Evolutionary conservation across 2,888 invertebrate species (phyloP).

Genomic region (Eilema griseolum): DNA sequence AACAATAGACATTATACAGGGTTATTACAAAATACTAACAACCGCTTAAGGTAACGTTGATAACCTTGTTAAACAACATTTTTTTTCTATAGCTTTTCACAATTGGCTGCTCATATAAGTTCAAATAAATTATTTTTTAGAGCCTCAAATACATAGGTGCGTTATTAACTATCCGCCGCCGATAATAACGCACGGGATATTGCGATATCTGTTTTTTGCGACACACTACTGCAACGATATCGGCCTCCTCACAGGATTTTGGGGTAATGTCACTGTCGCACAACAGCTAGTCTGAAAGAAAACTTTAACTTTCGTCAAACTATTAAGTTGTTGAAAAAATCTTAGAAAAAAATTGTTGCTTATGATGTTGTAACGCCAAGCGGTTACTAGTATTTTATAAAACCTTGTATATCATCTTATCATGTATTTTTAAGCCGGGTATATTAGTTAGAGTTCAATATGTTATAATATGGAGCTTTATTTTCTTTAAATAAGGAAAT

Average conservation of each 20-base stretch:
- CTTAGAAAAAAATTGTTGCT: neutral
- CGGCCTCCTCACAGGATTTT: too few species aligned
- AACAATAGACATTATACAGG: neutral
- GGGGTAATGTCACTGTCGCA: too few species aligned
- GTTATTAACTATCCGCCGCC: too few species aligned
- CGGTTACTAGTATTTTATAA: neutral
- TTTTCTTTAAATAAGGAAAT: neutral
- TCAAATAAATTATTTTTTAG: too few species aligned
- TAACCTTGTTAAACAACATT: neutral
- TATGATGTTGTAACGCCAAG: neutral
- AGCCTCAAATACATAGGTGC: too few species aligned
- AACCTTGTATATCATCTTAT: neutral
- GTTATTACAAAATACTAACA: neutral
- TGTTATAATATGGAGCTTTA: neutral
- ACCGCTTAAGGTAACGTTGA: neutral
- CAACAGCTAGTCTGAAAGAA: too few species aligned
- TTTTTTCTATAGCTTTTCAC: neutral
- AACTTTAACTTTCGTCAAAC: neutral
- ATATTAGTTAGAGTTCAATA: conserved; percentile 11
- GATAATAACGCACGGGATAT: too few species aligned
- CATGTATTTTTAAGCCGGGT: conserved; percentile 18
- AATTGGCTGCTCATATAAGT: too few species aligned
- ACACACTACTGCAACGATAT: too few species aligned
- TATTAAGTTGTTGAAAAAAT: neutral
- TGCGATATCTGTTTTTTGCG: too few species aligned